Conservation (phyloP, 2,797 vertebrate species). For the Anniella stebbinsi region DNA sequence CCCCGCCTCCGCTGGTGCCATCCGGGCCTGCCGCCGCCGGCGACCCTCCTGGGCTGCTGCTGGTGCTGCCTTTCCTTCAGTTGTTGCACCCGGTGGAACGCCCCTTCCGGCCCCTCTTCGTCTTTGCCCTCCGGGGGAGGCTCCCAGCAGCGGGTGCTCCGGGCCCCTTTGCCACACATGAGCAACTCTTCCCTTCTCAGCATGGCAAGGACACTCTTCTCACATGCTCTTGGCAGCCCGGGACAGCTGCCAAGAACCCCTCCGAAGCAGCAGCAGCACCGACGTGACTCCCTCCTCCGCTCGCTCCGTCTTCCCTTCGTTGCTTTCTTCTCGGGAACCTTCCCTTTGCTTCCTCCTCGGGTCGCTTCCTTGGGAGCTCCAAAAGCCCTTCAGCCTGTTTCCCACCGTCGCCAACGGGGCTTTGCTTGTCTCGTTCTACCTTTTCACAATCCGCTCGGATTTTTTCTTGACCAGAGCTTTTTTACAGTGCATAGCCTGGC, state of each 20-base stretch:
- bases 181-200: slow-evolving; percentile 53
- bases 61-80: slow-evolving; percentile 52
- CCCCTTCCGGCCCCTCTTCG: slow-evolving; percentile 70
- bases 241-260: slow-evolving; percentile 21
- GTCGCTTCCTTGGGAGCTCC: background rate
- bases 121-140: slow-evolving; percentile 40
- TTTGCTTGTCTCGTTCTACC: slow-evolving; percentile 80
- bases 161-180: slow-evolving; percentile 21
- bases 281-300: background rate
- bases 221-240: slow-evolving; percentile 63
- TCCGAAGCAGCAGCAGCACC: slow-evolving; percentile 6
- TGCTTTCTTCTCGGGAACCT: background rate
- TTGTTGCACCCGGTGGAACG: background rate
- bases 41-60: slow-evolving; percentile 33
- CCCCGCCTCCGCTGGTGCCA: slow-evolving; percentile 79
- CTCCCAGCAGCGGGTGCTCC: slow-evolving; percentile 38
- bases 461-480: slow-evolving; percentile 90
- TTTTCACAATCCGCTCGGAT: slow-evolving; percentile 85
- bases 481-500: slow-evolving; percentile 86
- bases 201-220: slow-evolving; percentile 69
- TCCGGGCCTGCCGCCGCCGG: slow-evolving; percentile 69
- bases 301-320: background rate
- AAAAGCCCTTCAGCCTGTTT: slow-evolving; percentile 23
- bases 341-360: background rate
- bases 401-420: slow-evolving; percentile 27